Percentiles rank a stretch among this genome's conserved stretches.
Evolutionary conservation across 2,888 invertebrate species (phyloP).

Genomic region (Crocallis elinguaria): DNA sequence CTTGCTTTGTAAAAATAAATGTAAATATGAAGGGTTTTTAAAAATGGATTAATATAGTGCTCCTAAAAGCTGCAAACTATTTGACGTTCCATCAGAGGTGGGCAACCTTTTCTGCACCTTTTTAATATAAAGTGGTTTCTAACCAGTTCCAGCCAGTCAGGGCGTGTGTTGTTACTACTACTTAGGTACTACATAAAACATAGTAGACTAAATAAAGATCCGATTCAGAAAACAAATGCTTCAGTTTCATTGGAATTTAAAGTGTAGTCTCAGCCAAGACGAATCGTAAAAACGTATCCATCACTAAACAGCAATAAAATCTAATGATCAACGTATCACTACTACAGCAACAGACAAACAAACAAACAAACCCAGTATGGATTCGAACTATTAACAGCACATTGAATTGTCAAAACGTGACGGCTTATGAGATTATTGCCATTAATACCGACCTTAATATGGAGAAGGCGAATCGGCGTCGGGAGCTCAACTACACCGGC

Average conservation of each 20-base stretch:
- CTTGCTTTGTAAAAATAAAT: too few species aligned
- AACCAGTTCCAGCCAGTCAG: too few species aligned
- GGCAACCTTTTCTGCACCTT: constrained; percentile 7
- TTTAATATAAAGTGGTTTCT: background rate
- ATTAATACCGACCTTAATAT: constrained; percentile 56
- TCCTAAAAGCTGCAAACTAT: background rate
- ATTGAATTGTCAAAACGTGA: constrained; percentile 75
- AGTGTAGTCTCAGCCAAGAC: constrained; percentile 44
- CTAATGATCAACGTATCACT: constrained; percentile 51
- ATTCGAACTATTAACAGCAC: constrained; percentile 62
- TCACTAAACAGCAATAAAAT: constrained; percentile 56
- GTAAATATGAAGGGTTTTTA: too few species aligned
- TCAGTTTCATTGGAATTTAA: constrained; percentile 53
- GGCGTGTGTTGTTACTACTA: background rate
- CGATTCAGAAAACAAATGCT: constrained; percentile 61
- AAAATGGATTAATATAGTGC: too few species aligned
- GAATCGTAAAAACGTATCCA: constrained; percentile 49
- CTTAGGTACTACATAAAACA: constrained; percentile 13
- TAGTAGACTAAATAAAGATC: constrained; percentile 48
- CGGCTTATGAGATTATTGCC: constrained; percentile 60
- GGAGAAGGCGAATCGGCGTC: constrained; percentile 7
- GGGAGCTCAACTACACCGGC: constrained; percentile 20
- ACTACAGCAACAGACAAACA: constrained; percentile 50
- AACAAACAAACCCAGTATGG: constrained; percentile 64
- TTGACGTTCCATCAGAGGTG: constrained; percentile 14